Evolutionary conservation across 2,113 vertebrate genomes (phyloP).

Genomic region (Lepus americanus): DNA sequence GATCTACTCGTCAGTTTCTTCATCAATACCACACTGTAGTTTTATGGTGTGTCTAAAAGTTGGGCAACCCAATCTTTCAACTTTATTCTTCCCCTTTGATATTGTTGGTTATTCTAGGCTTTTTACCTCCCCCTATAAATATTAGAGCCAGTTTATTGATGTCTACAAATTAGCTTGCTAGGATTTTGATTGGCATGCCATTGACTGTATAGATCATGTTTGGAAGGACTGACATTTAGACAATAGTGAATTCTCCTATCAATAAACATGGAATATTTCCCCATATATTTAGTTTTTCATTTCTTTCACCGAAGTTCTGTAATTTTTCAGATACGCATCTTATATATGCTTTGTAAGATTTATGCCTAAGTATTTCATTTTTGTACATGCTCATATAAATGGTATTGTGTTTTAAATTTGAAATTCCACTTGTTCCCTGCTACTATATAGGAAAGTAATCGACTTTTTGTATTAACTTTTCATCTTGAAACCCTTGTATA

Average conservation of each 20-base stretch:
- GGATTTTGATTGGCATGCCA: not conserved
- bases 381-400: not conserved
- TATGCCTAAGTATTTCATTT: not conserved
- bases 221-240: not conserved
- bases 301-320: not conserved
- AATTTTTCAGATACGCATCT: not conserved
- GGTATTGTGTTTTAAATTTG: not conserved
- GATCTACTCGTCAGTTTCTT: not conserved
- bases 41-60: not conserved
- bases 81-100: not conserved
- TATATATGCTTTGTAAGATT: not conserved
- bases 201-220: not conserved
- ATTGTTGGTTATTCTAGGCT: not conserved
- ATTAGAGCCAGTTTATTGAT: not conserved
- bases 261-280: not conserved
- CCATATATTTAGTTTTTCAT: not conserved
- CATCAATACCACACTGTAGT: not conserved
- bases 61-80: not conserved
- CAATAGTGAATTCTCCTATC: not conserved
- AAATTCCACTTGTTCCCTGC: not conserved
- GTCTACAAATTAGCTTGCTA: not conserved
- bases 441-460: not conserved
- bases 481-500: not conserved
- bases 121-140: not conserved
- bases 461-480: not conserved